Evolutionary conservation across 2,113 vertebrate species (phyloP), one percentile per base, ranked within the genome.

Genomic region (Picathartes gymnocephalus): DNA sequence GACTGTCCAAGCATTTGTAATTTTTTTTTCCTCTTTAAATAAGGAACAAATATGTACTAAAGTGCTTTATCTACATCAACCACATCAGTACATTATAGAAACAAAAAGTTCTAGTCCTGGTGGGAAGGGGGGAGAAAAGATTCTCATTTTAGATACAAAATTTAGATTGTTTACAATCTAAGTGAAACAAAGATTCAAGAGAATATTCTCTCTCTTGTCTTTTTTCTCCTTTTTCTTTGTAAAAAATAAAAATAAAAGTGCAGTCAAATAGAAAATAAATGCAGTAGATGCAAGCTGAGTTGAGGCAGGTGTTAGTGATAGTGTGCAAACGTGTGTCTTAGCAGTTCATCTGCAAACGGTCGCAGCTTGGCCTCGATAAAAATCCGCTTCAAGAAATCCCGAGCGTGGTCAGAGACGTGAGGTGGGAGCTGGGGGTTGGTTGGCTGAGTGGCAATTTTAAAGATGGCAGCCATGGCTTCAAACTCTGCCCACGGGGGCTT

Each of bases 391-490:
- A 99, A 98, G 97, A 99, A 99, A 96, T 99, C 99, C 39, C 99
- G 98, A 95, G 98, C 98, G 89, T 99, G 98, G 97, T 99, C 99
- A 3, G 99, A 99, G 95, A 99, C 98, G 33, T 99, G 98, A 77
- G 98, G 98, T 39, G 99, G 99, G 56, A 99, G 98, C 94, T 98
- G 98, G 17, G 99, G 99, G 96, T 99, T 99, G 72, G 99, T 99
- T 91, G 99, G 99, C 97, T 99, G 99, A 33, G 99, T 99, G 97
- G 99, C 99, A 12, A 99, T 99, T 97, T 99, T 99, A 97, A 99
- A 99, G 98, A 99, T 99, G 98, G 99, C 99, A 57, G 99, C 99
- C 99, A 99, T 99, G 61, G 99, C 99, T 98, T 99, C 99, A 3
- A 98, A 99, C 97, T 99, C 99, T 4, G 99, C 99, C 99, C 99